Evolutionary conservation across 2,888 invertebrate genomes (phyloP), one percentile per base, ranked within the genome.

Genomic region (Biston stratarius): DNA sequence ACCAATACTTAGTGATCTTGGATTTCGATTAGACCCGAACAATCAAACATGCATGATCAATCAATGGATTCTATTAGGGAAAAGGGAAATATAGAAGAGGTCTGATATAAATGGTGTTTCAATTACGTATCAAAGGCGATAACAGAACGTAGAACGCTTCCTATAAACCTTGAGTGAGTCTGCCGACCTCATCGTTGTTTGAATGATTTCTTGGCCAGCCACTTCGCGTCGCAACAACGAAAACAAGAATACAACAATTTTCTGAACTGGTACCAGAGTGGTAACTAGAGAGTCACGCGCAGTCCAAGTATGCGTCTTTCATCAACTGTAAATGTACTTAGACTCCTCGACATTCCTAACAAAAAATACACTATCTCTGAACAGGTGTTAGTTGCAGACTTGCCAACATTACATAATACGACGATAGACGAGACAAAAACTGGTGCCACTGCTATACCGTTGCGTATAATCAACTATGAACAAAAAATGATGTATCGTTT

Each of bases 121-220:
- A 11, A 74, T 75, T 75, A 38, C 3, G 38, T 71, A 73, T 72
- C 24, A 74, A 75, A 75, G 72, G 71, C 74, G 76, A 76, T 73
- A 76, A 74, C 77, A 79, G 71, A 77, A 80, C 79, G 73, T 71
- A 62, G 58, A 67, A 64, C 68, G 74, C 79, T 83, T 82, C 81
- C 77, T 77, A 79, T 74, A 77, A 82, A 78, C 86, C 85, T 87
- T 86, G 86, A 82, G 77, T 74, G 72, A 77, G 85, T 80, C 66
- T 84, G 78, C 77, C 78, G 85, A 85, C 85, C 83, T 84, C 81
- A 81, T 58, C 59, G 70, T 72, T 78, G 72, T 77, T 38, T 76
- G 77, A 79, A 77, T 73, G 70, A 70, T 77, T 74, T 74, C 77
- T 80, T 80, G 78, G 78, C 76, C 71, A 79, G 69, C 72, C 69